Evolutionary conservation across 1,140 invertebrate species (phyloP).

Genomic region (Penaeus japonicus): DNA sequence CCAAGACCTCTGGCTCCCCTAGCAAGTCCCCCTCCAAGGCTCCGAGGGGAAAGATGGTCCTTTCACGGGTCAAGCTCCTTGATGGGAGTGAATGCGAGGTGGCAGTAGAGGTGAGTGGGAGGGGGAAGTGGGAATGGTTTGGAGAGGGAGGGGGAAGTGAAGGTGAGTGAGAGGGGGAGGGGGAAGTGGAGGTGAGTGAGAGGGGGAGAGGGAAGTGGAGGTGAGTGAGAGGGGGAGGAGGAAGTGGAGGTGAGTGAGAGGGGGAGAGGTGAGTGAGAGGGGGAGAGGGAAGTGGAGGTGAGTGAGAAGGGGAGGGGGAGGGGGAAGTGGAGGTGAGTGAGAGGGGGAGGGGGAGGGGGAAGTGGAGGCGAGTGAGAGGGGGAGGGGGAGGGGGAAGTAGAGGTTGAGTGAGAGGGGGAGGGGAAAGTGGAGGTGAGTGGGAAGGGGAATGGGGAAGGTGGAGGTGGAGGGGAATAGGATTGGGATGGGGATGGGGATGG

Average conservation of each 20-base stretch:
- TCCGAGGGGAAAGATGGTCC: conserved; percentile 31
- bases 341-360: neutral
- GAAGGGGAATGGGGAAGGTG: neutral
- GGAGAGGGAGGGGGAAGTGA: neutral
- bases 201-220: neutral
- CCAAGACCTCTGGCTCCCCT: neutral
- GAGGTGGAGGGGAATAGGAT: neutral
- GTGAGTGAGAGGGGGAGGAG: neutral
- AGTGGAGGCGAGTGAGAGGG: neutral
- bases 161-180: neutral
- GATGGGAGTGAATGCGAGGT: conserved; percentile 23
- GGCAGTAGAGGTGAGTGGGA: conserved; percentile 18
- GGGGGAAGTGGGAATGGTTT: neutral
- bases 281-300: neutral
- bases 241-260: no score
- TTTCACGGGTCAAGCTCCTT: conserved; percentile 27
- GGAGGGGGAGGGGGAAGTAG: no score
- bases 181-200: neutral
- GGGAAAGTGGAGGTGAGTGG: no score
- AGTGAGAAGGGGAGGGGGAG: neutral
- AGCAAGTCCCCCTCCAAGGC: conserved; percentile 26
- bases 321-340: neutral
- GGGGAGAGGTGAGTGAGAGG: no score
- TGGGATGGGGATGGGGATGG: no score
- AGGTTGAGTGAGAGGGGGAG: neutral